Conservation (phyloP, 2,113 vertebrate species). For the Columbina picui region DNA sequence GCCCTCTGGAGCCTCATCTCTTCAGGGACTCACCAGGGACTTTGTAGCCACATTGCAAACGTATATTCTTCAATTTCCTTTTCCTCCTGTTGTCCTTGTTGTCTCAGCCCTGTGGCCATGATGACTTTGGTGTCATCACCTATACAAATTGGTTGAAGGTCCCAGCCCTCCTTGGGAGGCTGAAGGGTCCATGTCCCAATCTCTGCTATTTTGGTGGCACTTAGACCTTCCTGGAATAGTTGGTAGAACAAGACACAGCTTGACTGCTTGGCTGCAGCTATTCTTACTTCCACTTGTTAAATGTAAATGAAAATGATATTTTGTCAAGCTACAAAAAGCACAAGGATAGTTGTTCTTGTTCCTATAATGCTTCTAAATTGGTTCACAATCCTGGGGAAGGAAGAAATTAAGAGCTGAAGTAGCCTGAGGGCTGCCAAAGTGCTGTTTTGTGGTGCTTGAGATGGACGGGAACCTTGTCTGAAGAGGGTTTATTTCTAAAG, state of each 20-base stretch:
- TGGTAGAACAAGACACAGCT: background rate
- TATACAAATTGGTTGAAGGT: background rate
- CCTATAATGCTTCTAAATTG: background rate
- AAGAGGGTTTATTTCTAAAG: slow-evolving; percentile 16
- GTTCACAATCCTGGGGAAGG: background rate
- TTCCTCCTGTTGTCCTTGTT: background rate
- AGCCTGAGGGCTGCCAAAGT: background rate
- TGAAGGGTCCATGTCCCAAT: background rate
- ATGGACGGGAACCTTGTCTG: background rate
- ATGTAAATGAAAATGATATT: background rate
- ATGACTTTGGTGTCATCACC: background rate
- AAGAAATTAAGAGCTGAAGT: background rate
- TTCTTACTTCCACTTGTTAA: background rate
- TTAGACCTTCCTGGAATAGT: background rate
- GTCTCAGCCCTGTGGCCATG: background rate
- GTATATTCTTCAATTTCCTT: background rate
- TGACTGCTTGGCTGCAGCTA: background rate
- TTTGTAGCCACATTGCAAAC: background rate
- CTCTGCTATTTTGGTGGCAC: background rate
- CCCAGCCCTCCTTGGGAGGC: background rate
- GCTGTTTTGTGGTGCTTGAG: background rate
- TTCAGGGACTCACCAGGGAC: background rate
- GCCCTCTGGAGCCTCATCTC: background rate
- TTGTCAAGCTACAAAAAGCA: background rate
- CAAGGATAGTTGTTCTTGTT: background rate